Evolutionary conservation across 2,797 vertebrate genomes (phyloP), one percentile per base, ranked within the genome.

Genomic region (Malacoraja senta): DNA sequence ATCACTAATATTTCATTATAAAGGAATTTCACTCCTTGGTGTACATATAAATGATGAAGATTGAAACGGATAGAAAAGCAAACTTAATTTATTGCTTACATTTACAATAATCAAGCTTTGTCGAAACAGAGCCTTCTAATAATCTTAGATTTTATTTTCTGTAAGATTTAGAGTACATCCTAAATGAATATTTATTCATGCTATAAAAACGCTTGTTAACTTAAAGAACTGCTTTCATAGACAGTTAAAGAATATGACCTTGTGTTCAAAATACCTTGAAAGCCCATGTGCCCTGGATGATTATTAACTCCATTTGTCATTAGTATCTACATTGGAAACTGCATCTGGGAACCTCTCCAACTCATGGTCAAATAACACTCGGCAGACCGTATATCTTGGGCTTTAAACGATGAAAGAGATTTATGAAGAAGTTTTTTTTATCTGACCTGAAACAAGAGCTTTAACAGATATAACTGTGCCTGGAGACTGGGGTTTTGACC

Each of bases 21-120:
- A 86, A 63, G 58, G 58, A 63, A 63, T 86, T 86, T 86, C 53
- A 86, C 83, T 83, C 21, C 80, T 83, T 83, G 80, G 44, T 86
- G 58, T 58, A 8, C n/a, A n/a, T 6, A 29, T 61, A n/a, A 63
- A 86, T 63, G 29, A 86, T 29, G 1, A 86, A 61, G 10, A n/a
- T 83, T 83, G 58, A 29, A 84, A 86, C n/a, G n/a, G 83, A 63
- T 83, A 53, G 24, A 58, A 63, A 63, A 63, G 3, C 26, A n/a
- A 86, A 32, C 61, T 61, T 86, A 86, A 17, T 63, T 81, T 38
- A 61, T n/a, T 63, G 83, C 53, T 63, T 86, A 61, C n/a, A 86
- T 86, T 86, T 86, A 61, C 53, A 10, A 83, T 10, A 83, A 53
- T 15, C n/a, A 32, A 58, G 26, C 58, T n/a, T 63, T 86, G 83